Conservation (phyloP, 2,113 vertebrate genomes). For the Lutjanus erythropterus region DNA sequence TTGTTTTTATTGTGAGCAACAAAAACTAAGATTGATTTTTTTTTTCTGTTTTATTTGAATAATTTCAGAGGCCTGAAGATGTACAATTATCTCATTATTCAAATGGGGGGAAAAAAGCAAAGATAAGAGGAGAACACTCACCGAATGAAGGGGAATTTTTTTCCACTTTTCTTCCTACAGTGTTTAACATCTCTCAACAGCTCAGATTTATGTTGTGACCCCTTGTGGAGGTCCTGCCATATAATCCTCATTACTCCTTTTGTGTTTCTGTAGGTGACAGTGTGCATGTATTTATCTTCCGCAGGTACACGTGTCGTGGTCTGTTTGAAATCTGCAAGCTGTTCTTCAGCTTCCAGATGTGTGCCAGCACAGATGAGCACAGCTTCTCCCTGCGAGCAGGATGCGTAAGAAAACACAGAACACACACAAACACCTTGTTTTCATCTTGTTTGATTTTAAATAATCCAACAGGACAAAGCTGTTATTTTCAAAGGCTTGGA, state of each 20-base stretch:
- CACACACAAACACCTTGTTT: slow-evolving; percentile 17
- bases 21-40: background rate
- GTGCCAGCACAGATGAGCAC: slow-evolving; percentile 86
- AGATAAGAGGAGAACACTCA: background rate
- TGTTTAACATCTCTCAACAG: background rate
- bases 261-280: no score
- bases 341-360: slow-evolving; percentile 88
- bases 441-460: slow-evolving; percentile 25
- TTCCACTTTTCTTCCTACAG: background rate
- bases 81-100: background rate
- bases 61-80: background rate
- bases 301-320: slow-evolving; percentile 85
- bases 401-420: slow-evolving; percentile 78
- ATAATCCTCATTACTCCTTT: no score
- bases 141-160: background rate
- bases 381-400: slow-evolving; percentile 86
- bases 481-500: slow-evolving; percentile 39
- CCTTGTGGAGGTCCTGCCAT: background rate
- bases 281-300: slow-evolving; percentile 4
- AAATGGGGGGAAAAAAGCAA: background rate
- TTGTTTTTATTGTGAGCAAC: background rate
- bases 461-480: slow-evolving; percentile 22
- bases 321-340: slow-evolving; percentile 87
- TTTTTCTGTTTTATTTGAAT: background rate
- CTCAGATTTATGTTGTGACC: background rate